Percentiles rank a stretch among this genome's conserved stretches.
Conservation (phyloP, 2,888 invertebrate species). For the Sialis lutaria region DNA sequence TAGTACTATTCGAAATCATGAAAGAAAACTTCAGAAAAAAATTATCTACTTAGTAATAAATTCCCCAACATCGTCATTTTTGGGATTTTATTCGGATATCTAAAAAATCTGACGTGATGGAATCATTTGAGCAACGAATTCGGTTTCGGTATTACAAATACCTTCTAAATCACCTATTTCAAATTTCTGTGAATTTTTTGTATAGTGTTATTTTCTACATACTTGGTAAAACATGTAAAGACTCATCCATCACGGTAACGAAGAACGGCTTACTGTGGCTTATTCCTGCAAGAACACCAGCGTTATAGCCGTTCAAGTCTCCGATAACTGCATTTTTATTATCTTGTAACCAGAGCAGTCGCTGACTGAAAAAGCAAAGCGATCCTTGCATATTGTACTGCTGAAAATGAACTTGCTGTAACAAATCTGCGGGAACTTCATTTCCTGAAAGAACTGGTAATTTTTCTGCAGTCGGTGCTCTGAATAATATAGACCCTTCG, state of each 20-base stretch:
- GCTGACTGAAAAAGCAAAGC: slow-evolving; percentile 62
- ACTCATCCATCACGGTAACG: slow-evolving; percentile 55
- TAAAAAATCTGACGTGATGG: no score
- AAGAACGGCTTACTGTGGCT: slow-evolving; percentile 46
- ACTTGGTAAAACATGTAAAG: slow-evolving; percentile 38
- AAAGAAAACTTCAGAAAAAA: no score
- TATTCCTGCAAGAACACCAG: slow-evolving; percentile 45
- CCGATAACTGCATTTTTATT: slow-evolving; percentile 56
- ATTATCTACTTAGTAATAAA: no score
- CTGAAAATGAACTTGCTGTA: slow-evolving; percentile 14
- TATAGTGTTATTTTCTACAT: background rate
- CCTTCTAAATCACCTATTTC: background rate
- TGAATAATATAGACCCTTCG: slow-evolving; percentile 56
- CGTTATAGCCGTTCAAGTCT: slow-evolving; percentile 56
- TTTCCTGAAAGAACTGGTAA: slow-evolving; percentile 18
- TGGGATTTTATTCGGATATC: no score
- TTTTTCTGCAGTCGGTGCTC: slow-evolving; percentile 46
- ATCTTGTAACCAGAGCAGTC: slow-evolving; percentile 70
- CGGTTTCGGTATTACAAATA: no score
- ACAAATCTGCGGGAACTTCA: background rate
- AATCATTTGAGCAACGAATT: no score
- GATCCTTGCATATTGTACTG: slow-evolving; percentile 48
- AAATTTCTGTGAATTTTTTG: no score
- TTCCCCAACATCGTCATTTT: no score
- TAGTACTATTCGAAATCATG: no score